Conservation (phyloP, 2,888 invertebrate genomes). For the Lysandra coridon region DNA sequence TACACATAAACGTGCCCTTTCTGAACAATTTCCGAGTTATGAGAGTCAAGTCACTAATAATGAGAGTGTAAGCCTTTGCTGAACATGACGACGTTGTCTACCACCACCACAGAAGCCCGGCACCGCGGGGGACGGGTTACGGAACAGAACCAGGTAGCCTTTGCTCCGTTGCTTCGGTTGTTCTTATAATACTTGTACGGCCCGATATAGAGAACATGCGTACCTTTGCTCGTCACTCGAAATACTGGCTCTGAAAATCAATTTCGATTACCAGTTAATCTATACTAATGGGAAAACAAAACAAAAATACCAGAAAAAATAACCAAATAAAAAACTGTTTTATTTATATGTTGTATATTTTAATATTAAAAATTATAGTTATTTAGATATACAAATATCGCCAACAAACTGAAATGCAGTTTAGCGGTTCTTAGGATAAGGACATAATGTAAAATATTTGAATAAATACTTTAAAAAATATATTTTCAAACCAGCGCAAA, state of each 20-base stretch:
- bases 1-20: too few relatives aligned
- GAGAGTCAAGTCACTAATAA: slow-evolving; percentile 32
- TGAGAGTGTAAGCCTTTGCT: slow-evolving; percentile 47
- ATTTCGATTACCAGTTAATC: not conserved
- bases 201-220: slow-evolving; percentile 44
- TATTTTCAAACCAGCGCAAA: too few relatives aligned
- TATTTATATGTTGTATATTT: too few relatives aligned
- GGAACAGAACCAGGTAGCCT: slow-evolving; percentile 47
- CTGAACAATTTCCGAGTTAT: too few relatives aligned
- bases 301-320: not conserved
- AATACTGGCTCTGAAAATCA: slow-evolving; percentile 39
- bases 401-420: too few relatives aligned
- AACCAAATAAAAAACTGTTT: not conserved
- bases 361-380: too few relatives aligned
- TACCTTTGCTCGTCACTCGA: slow-evolving; percentile 41
- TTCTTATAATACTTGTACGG: slow-evolving; percentile 46
- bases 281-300: not conserved
- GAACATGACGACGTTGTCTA: slow-evolving; percentile 43
- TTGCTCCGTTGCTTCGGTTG: slow-evolving; percentile 43
- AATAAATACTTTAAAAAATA: too few relatives aligned
- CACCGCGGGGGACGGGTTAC: slow-evolving; percentile 43
- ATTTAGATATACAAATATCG: too few relatives aligned
- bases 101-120: slow-evolving; percentile 45
- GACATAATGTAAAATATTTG: too few relatives aligned
- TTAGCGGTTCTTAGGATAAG: too few relatives aligned